phyloP scores from a whole-genome alignment of 2,797 vertebrate genomes.

The Hemibagrus guttatus region DNA sequence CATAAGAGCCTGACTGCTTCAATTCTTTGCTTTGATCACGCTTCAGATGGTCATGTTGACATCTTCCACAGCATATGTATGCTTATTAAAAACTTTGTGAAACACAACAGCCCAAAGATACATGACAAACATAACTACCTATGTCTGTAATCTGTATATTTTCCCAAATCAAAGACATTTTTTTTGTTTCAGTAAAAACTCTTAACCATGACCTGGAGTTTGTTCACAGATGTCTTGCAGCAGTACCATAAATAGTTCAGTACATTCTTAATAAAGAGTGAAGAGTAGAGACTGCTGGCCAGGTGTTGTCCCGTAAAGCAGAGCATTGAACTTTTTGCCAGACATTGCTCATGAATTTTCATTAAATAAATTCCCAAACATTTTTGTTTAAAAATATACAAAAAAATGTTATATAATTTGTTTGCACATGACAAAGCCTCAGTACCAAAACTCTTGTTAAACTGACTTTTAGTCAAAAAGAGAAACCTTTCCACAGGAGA shows the following conservation, averaged over 20 bases:
- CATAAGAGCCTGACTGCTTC: neutral
- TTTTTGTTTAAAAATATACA: neutral
- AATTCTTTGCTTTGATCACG: neutral
- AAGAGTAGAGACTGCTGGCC: neutral
- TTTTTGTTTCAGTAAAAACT: neutral
- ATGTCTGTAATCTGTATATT: neutral
- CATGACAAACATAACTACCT: conserved; percentile 8
- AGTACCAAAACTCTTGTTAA: too few species aligned
- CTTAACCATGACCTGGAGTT: neutral
- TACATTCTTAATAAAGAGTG: neutral
- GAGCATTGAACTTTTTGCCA: neutral
- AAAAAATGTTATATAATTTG: neutral
- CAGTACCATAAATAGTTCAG: neutral
- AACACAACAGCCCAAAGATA: conserved; percentile 1
- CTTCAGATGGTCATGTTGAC: neutral
- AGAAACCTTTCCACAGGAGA: too few species aligned
- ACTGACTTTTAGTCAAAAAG: too few species aligned
- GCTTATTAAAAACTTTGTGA: neutral
- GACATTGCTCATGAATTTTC: neutral
- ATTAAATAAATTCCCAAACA: neutral
- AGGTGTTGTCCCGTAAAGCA: neutral
- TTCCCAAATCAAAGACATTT: neutral
- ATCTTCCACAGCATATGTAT: neutral
- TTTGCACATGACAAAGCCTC: neutral
- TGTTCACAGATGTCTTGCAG: neutral